Base-by-base conservation (phyloP, 2,888 invertebrate species). In the Lucinisca nassula region DNA sequence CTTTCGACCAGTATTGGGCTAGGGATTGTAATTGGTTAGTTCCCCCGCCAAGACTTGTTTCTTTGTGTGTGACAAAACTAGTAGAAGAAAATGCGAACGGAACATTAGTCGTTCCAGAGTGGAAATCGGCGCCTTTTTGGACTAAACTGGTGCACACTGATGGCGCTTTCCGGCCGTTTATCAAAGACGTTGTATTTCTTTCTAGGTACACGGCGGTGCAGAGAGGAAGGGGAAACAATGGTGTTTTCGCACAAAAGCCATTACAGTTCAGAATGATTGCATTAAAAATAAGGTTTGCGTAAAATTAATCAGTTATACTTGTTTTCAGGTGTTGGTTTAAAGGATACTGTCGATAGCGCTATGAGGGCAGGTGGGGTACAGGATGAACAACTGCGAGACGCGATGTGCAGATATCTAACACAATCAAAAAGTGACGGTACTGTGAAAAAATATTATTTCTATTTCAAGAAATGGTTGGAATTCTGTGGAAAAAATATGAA, bases 251-350 rank as follows among this genome's bases (percentile, higher is more conserved):
- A 17, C 8, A 45, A 45, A 17, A 45, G 8, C 17, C 45, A 45
- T 17, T 45, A 12, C 45, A 8, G 8, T 45, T 45, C 17, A 17
- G 17, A 12, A 45, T 45, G 45, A 8, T 45, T 12, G 45, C 45
- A 45, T 17, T 45, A 17, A 45, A 17, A 17, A 45, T 45, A 45
- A 45, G 8, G 17, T 17, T 12, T 45, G 17, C 8, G 8, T 45
- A 17, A 45, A 17, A 12, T 45, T 17, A 45, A 12, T 12, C 45
- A 45, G 45, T 45, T 45, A 45, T 45, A 45, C 17, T 8, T 58
- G 32, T 37, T 61, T 21, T 32, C 77, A 77, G 77, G 77, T 61
- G 61, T 77, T 77, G 77, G 77, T 61, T 77, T 77, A 30, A 77
- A 77, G 37, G 6, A 77, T 6, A 58, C 32, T 21, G 17, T 77